Percentiles rank a stretch among this genome's conserved stretches.
phyloP scores from a whole-genome alignment of 2,797 vertebrate species.

The Lepidocolaptes lacrymiger region DNA sequence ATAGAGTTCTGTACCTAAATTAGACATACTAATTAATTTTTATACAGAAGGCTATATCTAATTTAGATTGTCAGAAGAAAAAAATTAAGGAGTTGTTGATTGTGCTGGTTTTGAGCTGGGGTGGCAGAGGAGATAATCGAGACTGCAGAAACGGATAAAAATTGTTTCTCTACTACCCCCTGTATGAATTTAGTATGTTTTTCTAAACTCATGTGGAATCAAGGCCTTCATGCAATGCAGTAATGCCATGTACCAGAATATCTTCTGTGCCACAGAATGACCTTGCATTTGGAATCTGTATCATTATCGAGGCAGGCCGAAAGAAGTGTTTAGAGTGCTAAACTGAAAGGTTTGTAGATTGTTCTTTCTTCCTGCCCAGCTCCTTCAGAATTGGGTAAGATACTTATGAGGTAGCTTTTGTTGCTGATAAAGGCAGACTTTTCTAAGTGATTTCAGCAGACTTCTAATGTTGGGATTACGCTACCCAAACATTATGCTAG shows the following conservation, averaged over 20 bases:
- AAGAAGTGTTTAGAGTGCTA: background rate
- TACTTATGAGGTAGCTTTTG: background rate
- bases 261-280: background rate
- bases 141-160: background rate
- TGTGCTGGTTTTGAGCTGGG: background rate
- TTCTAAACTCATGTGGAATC: background rate
- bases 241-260: background rate
- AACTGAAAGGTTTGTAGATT: background rate
- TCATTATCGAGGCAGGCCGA: background rate
- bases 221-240: background rate
- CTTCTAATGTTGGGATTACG: background rate
- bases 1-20: background rate
- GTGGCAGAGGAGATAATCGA: background rate
- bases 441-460: background rate
- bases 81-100: background rate
- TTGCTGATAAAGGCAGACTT: background rate
- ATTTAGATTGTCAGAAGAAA: background rate
- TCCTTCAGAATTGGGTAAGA: background rate
- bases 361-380: background rate
- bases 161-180: background rate
- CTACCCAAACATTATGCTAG: background rate
- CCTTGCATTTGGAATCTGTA: background rate
- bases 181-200: background rate
- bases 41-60: background rate
- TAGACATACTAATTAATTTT: background rate